These are phyloP conservation scores for Synergus gifuensis DNA, from an alignment of 2,888 invertebrate species.

Conservation along the genomic window DNA sequence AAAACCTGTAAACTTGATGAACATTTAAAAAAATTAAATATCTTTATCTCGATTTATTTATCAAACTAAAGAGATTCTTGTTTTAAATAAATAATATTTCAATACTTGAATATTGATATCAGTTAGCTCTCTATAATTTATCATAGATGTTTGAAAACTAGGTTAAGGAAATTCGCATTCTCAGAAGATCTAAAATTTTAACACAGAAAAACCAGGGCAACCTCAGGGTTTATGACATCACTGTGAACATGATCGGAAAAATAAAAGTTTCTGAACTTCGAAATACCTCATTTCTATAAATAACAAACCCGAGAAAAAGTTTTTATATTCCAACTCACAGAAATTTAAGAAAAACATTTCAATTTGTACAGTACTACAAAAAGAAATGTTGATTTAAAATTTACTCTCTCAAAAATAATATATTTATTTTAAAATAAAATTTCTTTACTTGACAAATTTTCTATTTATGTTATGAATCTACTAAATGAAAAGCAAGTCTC, in stretches of 20 bases:
- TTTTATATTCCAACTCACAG: not conserved
- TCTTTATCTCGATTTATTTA: not conserved
- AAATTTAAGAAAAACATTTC: not conserved
- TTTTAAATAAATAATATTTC: not conserved
- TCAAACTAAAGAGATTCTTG: not conserved
- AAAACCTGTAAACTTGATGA: not conserved
- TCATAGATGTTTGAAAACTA: not conserved
- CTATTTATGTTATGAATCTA: not conserved
- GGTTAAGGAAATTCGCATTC: not conserved
- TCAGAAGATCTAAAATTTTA: not conserved
- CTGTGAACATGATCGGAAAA: not conserved
- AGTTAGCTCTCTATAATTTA: not conserved
- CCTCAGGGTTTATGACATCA: constrained; percentile 15
- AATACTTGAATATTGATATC: not conserved
- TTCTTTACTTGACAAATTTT: not conserved
- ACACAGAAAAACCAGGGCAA: constrained; percentile 1
- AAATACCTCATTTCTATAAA: constrained; percentile 8
- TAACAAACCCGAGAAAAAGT: not conserved
- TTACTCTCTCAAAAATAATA: not conserved
- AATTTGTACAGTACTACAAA: not conserved
- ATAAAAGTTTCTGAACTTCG: not conserved
- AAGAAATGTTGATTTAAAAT: not conserved
- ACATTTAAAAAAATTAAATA: not conserved
- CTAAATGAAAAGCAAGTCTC: not conserved
- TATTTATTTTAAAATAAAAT: not conserved